Base-by-base conservation (phyloP, 2,888 invertebrate species). In the Bhutanitis thaidina region DNA sequence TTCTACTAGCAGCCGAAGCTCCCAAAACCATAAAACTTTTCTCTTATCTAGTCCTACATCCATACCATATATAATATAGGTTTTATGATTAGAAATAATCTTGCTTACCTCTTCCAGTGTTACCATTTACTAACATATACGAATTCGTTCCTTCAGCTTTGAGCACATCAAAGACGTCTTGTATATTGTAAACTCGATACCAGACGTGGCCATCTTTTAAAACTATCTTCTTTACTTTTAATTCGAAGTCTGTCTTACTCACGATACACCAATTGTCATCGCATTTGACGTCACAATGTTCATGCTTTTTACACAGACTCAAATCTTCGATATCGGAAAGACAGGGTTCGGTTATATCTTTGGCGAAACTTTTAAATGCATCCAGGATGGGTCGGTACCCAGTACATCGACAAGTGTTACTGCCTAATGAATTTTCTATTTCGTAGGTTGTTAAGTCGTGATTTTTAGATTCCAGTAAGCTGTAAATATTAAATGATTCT, bases 381-480 rank as follows among this genome's bases (percentile, higher is more conserved):
- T 95, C 94, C 36, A 95, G 71, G 44, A 95, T 95, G 0, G 95
- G 92, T 8, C 94, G 86, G 66, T 94, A 95, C 0, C 95, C 95
- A 0, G 95, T 95, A 69, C 95, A 95, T 34, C 95, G 90, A 59
- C 95, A 95, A 27, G 94, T 91, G 60, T 94, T 94, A 39, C 94
- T 92, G 1, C 93, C 94, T 56, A 95, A 93, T 0, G 93, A 91
- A 60, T 93, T 91, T 69, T 95, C 94, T 15, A 94, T 88, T 60
- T 94, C 92, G 30, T 91, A 80, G 91, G 91, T 91, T 4, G 92
- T 91, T 32, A 92, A 62, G 1, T 43, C 29, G 8, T 52, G 25
- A 7, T 82, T 71, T 55, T 67, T 67, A 7, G 63, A 67, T 55
- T 77, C 60, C 1, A 73, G 56, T 13, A 80, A 58, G 52, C 81